These are phyloP conservation scores for zebrafish (Danio rerio) DNA, from an alignment of 2,113 vertebrate genomes.

Conservation along the genomic window GRCz12tu NC_133195.1:1276501-1277000, in stretches of 20 bases:
- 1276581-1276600: background rate
- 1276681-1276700: conserved; percentile 32
- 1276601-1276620: conserved; percentile 2
- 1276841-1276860: too few species aligned
- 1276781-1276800: background rate
- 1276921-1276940: too few species aligned
- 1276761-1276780: background rate
- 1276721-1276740: background rate
- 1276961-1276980: too few species aligned
- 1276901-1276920: too few species aligned
- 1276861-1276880: too few species aligned
- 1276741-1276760: background rate
- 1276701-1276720: background rate
- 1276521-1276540: background rate
- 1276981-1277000: too few species aligned
- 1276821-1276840: background rate
- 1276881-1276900: too few species aligned
- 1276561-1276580: background rate
- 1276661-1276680: conserved; percentile 9
- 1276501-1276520: background rate
- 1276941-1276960: too few species aligned
- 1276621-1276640: conserved; percentile 15
- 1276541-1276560: background rate
- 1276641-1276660: conserved; percentile 30
- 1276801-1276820: background rate